phyloP scores from a whole-genome alignment of 2,797 vertebrate species.

The Pipistrellus nathusii region DNA sequence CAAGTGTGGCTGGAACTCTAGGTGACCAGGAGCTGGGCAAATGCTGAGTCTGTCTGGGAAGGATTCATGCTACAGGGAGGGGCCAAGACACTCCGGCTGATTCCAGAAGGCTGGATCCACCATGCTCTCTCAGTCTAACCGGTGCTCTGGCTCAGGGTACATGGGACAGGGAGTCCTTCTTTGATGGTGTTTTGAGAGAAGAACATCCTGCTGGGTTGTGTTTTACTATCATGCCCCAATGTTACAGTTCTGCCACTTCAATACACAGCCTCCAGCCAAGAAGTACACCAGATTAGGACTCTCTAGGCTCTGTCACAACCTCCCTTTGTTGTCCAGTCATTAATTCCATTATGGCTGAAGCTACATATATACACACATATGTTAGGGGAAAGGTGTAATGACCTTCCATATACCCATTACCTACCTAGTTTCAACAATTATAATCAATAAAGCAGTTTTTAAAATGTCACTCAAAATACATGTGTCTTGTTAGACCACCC shows the following conservation, averaged over 20 bases:
- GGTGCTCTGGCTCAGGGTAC: not conserved
- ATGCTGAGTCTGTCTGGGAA: not conserved
- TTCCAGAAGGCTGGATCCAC: not conserved
- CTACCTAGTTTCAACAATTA: not conserved
- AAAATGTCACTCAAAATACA: not conserved
- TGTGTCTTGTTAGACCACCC: not conserved
- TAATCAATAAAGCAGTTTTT: not conserved
- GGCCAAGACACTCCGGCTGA: not conserved
- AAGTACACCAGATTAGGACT: not conserved
- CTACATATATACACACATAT: too few species aligned
- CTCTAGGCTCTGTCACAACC: not conserved
- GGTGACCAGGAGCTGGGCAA: not conserved
- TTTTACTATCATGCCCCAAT: not conserved
- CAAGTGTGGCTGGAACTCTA: too few species aligned
- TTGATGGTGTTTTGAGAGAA: not conserved
- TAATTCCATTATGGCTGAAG: not conserved
- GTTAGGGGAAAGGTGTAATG: not conserved
- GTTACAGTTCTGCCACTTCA: not conserved
- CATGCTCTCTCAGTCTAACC: rapidly evolving
- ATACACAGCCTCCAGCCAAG: not conserved
- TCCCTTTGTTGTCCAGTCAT: not conserved
- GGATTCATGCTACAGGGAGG: not conserved
- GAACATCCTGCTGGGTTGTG: not conserved
- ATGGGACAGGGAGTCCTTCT: not conserved
- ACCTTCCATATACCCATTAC: not conserved